Percentiles rank a stretch among this genome's conserved stretches.
phyloP scores from a whole-genome alignment of 2,888 invertebrate species.

The Hymenopus coronatus region DNA sequence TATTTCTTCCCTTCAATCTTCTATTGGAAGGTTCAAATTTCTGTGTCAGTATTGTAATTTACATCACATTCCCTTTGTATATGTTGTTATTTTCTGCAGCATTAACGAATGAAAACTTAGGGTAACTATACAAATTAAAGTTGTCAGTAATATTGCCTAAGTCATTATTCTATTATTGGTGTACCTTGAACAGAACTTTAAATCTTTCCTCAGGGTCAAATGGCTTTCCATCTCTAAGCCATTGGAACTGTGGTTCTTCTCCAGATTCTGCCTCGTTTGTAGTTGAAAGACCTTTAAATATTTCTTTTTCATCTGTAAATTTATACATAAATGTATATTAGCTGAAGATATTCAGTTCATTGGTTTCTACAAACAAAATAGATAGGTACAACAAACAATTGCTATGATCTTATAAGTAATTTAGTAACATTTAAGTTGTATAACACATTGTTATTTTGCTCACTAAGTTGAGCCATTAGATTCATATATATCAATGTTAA shows the following conservation, averaged over 20 bases:
- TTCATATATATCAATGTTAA: too few relatives aligned
- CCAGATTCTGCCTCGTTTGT: slow-evolving; percentile 65
- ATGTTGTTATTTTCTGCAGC: too few relatives aligned
- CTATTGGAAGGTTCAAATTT: too few relatives aligned
- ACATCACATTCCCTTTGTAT: too few relatives aligned
- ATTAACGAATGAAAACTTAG: too few relatives aligned
- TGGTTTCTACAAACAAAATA: background rate
- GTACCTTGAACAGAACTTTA: slow-evolving; percentile 74
- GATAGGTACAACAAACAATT: too few relatives aligned
- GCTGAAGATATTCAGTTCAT: background rate
- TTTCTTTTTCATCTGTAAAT: slow-evolving; percentile 26
- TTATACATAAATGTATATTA: background rate
- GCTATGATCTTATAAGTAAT: too few relatives aligned
- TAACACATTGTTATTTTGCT: too few relatives aligned
- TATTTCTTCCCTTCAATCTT: too few relatives aligned
- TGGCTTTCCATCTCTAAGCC: slow-evolving; percentile 81
- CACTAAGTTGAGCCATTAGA: too few relatives aligned
- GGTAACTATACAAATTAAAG: background rate
- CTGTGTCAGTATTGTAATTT: too few relatives aligned
- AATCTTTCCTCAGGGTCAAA: slow-evolving; percentile 91
- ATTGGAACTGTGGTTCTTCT: slow-evolving; percentile 72
- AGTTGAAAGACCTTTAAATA: slow-evolving; percentile 67
- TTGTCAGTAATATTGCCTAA: background rate
- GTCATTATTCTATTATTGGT: background rate
- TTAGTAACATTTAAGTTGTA: too few relatives aligned